Conservation (phyloP, 2,888 invertebrate species). For the Trichogramma evanescens region DNA sequence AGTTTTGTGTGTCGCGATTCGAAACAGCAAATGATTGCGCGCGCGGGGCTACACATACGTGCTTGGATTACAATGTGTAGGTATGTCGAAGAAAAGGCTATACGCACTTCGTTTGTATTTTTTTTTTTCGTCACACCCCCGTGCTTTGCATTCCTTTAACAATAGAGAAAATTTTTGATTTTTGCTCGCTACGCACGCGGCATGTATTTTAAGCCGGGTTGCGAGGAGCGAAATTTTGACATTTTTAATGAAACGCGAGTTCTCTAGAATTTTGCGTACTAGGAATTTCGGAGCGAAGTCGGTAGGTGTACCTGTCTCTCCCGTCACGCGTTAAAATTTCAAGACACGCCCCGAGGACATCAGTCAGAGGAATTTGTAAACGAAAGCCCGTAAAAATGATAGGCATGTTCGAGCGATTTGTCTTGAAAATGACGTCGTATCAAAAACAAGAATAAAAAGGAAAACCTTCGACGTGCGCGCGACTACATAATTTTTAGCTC, state of each 20-base stretch:
- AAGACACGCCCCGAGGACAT: slow-evolving; percentile 35
- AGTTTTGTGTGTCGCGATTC: not conserved
- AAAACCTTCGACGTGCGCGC: no score
- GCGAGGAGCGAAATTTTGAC: slow-evolving; percentile 28
- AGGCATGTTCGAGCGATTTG: slow-evolving; percentile 36
- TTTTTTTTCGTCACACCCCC: not conserved
- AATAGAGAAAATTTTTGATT: slow-evolving; percentile 25
- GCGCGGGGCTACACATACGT: slow-evolving; percentile 36
- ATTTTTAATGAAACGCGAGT: not conserved
- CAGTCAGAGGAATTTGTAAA: slow-evolving; percentile 30
- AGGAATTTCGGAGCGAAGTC: not conserved
- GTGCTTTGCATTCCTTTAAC: slow-evolving; percentile 6
- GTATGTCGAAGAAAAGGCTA: no score
- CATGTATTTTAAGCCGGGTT: slow-evolving; percentile 27
- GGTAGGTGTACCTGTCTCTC: no score
- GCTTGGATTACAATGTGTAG: slow-evolving; percentile 40
- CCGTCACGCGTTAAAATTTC: slow-evolving; percentile 33
- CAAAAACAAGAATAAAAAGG: no score
- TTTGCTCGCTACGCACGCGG: no score
- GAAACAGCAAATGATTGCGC: slow-evolving; percentile 8
- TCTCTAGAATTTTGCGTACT: not conserved
- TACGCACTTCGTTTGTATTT: not conserved
- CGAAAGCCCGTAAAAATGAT: slow-evolving; percentile 24
- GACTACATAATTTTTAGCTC: no score
- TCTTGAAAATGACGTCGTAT: slow-evolving; percentile 31